Evolutionary conservation across 2,113 vertebrate species (phyloP), one percentile per base, ranked within the genome.

Genomic region (Leuciscus idus): DNA sequence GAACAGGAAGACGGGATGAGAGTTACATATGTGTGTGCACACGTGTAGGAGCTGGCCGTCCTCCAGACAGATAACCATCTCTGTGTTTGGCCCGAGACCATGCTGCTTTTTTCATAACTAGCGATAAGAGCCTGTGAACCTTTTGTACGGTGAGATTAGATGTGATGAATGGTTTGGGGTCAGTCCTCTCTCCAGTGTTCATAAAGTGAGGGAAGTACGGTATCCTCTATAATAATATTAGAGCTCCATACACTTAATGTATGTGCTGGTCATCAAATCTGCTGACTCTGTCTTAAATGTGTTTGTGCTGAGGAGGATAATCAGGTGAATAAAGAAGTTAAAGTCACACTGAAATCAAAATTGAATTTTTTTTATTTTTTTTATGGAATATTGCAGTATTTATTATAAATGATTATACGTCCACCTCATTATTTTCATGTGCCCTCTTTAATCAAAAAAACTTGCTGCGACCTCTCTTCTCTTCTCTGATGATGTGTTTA

Each of bases 121-220:
- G 39, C 15, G 79, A 81, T 82, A 68, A 82, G 62, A 48, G 80
- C 46, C 43, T 70, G 80, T 82, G 43, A 82, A 70, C 39, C 33
- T 81, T 66, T 62, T 50, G 59, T 48, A 12, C 62, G 52, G 62
- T 68, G 43, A 17, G 43, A 48, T 82, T 17, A 50, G 39, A 64
- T 50, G n/a, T 81, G 36, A 66, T 66, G 79, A 30, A 48, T 21
- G 39, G 6, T 81, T 33, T 66, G 59, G 39, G 59, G 59, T 62
- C n/a, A 28, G 13, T 62, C 33, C 4, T 33, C 33, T 33, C 33
- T 33, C 5, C 23, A 26, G 61, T 12, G 43, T 74, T 43, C 23
- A 4, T 62, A 28, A 2, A 74, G 28, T 23, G 50, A 28, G 55
- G 28, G 75, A 78, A 33, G 75, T 36, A 36, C 36, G 36, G 39